These are phyloP conservation scores for Matsumyia berberina DNA, from an alignment of 2,888 invertebrate genomes.

Conservation along the genomic window DNA sequence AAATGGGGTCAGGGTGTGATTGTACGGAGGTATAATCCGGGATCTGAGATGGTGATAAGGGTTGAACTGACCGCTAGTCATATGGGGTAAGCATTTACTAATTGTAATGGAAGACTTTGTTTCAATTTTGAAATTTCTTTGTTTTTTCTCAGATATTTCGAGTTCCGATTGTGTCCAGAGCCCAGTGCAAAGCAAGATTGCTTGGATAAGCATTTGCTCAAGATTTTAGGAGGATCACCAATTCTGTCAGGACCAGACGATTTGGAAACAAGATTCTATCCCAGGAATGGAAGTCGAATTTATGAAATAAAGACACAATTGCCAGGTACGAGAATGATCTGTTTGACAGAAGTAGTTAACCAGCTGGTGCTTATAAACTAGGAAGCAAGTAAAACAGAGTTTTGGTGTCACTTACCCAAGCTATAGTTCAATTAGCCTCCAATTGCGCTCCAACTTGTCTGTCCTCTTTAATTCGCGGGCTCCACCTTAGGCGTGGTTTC, in stretches of 20 bases:
- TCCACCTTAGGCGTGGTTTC: no score
- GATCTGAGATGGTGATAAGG: conserved; percentile 88
- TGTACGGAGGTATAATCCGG: conserved; percentile 90
- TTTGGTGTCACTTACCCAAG: no score
- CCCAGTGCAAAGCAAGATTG: conserved; percentile 90
- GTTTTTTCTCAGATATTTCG: conserved; percentile 87
- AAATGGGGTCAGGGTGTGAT: conserved; percentile 92
- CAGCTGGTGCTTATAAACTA: no score
- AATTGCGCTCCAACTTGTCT: no score
- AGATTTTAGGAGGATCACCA: conserved; percentile 84
- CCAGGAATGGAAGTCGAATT: conserved; percentile 90
- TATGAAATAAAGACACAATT: conserved; percentile 90
- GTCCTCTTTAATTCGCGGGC: no score
- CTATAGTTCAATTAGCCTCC: no score
- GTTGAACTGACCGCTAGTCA: conserved; percentile 95
- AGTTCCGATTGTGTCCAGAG: conserved; percentile 92
- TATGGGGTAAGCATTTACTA: conserved; percentile 86
- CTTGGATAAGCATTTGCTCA: conserved; percentile 89
- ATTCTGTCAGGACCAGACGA: conserved; percentile 84
- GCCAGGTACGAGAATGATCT: conserved; percentile 80
- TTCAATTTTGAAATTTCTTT: conserved; percentile 16
- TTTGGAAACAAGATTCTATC: conserved; percentile 88
- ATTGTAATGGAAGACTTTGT: not conserved
- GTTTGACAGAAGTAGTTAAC: no score
- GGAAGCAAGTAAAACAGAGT: no score